Evolutionary conservation across 2,888 invertebrate species (phyloP).

Genomic region (Dryocosmus kuriphilus): DNA sequence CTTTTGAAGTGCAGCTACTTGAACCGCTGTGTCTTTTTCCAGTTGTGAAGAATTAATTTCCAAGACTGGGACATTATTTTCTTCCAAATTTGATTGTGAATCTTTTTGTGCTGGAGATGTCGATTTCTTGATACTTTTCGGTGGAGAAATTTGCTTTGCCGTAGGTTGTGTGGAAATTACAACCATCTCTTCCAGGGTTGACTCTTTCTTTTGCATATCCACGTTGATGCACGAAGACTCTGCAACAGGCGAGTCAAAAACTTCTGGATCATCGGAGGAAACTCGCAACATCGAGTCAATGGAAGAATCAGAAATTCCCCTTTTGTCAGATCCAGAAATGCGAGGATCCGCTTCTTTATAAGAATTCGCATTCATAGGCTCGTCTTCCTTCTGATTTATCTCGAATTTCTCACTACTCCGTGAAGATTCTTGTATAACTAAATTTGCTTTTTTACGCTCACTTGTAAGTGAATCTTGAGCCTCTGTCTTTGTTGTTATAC

Average conservation of each 20-base stretch:
- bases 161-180: neutral
- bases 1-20: neutral
- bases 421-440: neutral
- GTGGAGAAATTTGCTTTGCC: neutral
- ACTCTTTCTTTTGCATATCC: neutral
- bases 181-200: neutral
- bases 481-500: neutral
- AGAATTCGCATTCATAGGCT: neutral
- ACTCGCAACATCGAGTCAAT: neutral
- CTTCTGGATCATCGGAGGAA: neutral
- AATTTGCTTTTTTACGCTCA: neutral
- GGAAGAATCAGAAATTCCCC: neutral
- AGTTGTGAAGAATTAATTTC: neutral
- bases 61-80: neutral
- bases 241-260: neutral
- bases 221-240: neutral
- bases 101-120: neutral
- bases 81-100: neutral
- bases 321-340: neutral
- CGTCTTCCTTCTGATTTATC: neutral
- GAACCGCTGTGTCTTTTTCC: neutral
- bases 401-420: neutral
- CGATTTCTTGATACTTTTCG: neutral
- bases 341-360: neutral
- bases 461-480: neutral